A percentile compares a stretch with the other conserved stretches of the same genome.
phyloP scores from a whole-genome alignment of 2,888 invertebrate genomes.

The Zygothrica quintamaculata region DNA sequence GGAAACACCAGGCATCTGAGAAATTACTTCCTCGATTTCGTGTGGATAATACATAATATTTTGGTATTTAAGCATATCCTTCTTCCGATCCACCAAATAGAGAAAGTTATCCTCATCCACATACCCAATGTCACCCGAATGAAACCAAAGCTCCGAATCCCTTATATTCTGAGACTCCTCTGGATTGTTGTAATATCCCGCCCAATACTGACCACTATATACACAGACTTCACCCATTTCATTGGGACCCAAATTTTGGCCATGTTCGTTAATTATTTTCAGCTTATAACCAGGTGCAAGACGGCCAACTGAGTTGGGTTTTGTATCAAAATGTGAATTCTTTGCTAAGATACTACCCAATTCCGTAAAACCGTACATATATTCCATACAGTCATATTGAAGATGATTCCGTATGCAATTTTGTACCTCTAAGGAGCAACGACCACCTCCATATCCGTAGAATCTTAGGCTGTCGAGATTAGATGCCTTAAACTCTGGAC shows the following conservation, averaged over 20 bases:
- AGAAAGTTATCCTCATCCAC: constrained; percentile 80
- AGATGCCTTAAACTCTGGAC: constrained; percentile 45
- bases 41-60: constrained; percentile 75
- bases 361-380: constrained; percentile 78
- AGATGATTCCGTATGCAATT: constrained; percentile 61
- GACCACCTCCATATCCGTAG: constrained; percentile 66
- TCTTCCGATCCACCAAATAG: constrained; percentile 76
- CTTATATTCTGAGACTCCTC: constrained; percentile 60
- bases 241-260: constrained; percentile 57
- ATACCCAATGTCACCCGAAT: constrained; percentile 82
- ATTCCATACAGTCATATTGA: constrained; percentile 48
- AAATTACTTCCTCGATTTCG: constrained; percentile 77
- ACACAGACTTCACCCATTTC: constrained; percentile 78
- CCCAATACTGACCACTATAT: constrained; percentile 60
- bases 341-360: constrained; percentile 53
- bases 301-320: constrained; percentile 76
- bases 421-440: constrained; percentile 59
- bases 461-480: constrained; percentile 59
- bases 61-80: constrained; percentile 78
- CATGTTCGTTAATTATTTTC: constrained; percentile 73
- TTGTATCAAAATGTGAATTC: constrained; percentile 58
- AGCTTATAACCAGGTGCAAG: constrained; percentile 53
- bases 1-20: constrained; percentile 68
- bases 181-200: constrained; percentile 79
- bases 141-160: constrained; percentile 76